These are phyloP conservation scores for Ectobius pallidus DNA, from an alignment of 2,888 invertebrate species.

Conservation along the genomic window DNA sequence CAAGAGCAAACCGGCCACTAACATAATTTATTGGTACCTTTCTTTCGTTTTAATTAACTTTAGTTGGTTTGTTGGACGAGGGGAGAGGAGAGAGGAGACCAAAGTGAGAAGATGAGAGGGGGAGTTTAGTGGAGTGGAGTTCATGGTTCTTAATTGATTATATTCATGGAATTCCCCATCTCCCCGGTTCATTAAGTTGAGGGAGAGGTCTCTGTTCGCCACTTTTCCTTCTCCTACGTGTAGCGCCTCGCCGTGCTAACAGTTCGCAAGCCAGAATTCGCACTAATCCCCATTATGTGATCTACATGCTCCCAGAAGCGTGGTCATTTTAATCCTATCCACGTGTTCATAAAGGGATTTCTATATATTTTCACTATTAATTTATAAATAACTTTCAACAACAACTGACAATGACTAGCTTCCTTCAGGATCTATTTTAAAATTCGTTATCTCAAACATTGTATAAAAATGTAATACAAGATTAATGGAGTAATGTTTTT, in stretches of 20 bases:
- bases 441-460: no score
- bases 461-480: no score
- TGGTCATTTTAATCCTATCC: background rate
- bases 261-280: background rate
- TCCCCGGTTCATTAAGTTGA: background rate
- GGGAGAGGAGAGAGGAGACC: no score
- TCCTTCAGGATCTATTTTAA: no score
- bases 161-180: background rate
- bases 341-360: no score
- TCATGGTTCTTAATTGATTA: constrained; percentile 19
- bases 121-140: background rate
- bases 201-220: background rate
- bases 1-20: background rate
- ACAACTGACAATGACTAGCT: no score
- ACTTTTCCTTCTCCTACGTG: no score
- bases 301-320: background rate
- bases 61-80: background rate
- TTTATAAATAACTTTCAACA: no score
- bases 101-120: no score
- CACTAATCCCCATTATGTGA: background rate
- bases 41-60: background rate
- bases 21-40: background rate
- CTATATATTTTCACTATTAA: no score
- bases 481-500: no score
- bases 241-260: no score